Conservation (phyloP, 2,888 invertebrate species). For the Magallana nippona region DNA sequence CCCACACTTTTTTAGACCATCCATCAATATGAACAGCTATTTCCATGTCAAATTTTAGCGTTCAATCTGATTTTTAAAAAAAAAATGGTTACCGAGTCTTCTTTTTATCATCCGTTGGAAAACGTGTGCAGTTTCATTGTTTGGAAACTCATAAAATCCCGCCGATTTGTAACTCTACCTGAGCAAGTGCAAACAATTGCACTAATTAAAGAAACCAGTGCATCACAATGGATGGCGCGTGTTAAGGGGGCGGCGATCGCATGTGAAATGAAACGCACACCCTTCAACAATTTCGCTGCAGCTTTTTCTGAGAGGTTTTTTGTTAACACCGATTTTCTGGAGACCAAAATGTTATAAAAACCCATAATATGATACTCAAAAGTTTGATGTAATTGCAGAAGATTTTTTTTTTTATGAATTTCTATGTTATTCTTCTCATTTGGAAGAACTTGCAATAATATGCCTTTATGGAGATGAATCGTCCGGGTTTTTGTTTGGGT, state of each 20-base stretch:
- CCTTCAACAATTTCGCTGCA: constrained; percentile 2
- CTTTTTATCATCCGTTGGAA: neutral
- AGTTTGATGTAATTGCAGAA: neutral
- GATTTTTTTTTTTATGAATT: too few species aligned
- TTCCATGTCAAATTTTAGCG: too few species aligned
- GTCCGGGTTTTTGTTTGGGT: too few species aligned
- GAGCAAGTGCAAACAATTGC: neutral
- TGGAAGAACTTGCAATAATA: too few species aligned
- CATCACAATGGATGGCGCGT: neutral
- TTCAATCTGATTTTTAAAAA: too few species aligned
- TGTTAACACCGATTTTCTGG: neutral
- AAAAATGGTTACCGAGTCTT: too few species aligned
- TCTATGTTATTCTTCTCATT: too few species aligned
- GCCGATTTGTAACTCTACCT: neutral
- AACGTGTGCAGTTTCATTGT: neutral
- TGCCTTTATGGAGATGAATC: too few species aligned
- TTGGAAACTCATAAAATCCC: neutral
- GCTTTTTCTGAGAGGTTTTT: neutral
- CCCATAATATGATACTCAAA: neutral
- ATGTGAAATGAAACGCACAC: constrained; percentile 17
- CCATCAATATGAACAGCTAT: too few species aligned
- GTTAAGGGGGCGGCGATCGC: neutral
- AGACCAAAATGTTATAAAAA: too few species aligned
- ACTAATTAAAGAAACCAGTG: constrained; percentile 18
- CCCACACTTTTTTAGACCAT: too few species aligned